phyloP scores from a whole-genome alignment of 2,888 invertebrate species.

The Calameuta idolon region DNA sequence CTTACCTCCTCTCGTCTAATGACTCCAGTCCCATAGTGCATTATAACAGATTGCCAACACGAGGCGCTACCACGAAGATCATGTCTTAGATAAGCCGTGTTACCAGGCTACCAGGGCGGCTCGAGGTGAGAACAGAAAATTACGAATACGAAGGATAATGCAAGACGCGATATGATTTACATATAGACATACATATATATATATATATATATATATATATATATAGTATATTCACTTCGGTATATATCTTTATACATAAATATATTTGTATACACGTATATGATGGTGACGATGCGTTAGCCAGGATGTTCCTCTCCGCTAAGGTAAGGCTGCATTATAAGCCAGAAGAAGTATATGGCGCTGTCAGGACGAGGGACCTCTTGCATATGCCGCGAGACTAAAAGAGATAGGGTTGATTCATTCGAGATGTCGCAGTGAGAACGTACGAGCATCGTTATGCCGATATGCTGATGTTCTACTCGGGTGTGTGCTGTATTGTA shows the following conservation, averaged over 20 bases:
- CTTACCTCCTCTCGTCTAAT: conserved; percentile 1
- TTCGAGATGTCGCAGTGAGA: conserved; percentile 42
- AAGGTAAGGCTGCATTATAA: neutral
- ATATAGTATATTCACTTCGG: neutral
- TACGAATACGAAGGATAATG: conserved; percentile 11
- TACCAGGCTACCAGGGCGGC: conserved; percentile 15
- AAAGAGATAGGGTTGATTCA: conserved; percentile 38
- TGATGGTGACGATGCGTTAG: neutral
- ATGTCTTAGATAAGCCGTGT: neutral
- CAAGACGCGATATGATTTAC: conserved; percentile 17
- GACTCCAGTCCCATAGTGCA: neutral
- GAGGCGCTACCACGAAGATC: conserved; percentile 20
- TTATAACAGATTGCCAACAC: conserved; percentile 21
- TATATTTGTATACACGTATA: neutral
- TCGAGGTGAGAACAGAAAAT: conserved; percentile 20
- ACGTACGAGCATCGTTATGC: conserved; percentile 41
- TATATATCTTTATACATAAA: neutral
- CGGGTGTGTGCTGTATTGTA: neutral
- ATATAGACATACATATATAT: neutral
- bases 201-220: too few species aligned
- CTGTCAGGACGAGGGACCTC: neutral
- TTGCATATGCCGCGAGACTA: neutral
- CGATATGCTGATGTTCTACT: conserved; percentile 29
- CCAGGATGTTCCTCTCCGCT: neutral
- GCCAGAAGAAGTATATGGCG: neutral